Conservation (phyloP, 1,140 invertebrate genomes). For the Monochamus saltuarius region DNA sequence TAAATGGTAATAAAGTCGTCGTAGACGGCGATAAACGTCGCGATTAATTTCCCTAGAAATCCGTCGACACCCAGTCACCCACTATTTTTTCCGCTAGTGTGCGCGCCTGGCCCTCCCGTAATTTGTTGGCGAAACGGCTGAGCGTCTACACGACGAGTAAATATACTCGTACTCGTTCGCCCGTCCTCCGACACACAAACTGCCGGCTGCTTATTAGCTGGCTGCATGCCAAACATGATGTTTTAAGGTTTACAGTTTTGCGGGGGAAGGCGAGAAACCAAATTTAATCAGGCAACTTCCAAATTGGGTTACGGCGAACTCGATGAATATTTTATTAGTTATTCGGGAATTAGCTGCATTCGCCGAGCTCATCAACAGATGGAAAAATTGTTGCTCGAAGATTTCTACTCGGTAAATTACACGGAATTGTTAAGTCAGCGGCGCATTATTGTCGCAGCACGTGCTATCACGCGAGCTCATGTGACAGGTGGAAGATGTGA, state of each 20-base stretch:
- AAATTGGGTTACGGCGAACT: conserved; percentile 18
- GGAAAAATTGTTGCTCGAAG: neutral
- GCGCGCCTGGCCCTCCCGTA: no score
- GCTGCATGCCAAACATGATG: conserved; percentile 25
- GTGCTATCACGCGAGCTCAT: no score
- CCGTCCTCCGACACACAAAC: conserved; percentile 33
- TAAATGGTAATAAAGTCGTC: no score
- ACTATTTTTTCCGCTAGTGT: no score
- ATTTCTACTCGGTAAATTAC: neutral
- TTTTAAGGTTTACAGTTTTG: conserved; percentile 31
- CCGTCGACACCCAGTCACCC: no score
- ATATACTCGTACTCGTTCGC: conserved; percentile 22
- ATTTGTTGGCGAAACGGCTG: no score
- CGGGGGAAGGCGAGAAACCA: conserved; percentile 34
- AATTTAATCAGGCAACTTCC: conserved; percentile 39
- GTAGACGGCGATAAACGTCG: no score
- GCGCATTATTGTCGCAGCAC: no score
- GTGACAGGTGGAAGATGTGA: no score
- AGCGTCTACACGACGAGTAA: conserved; percentile 20
- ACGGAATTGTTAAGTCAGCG: neutral
- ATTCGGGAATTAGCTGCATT: conserved; percentile 5
- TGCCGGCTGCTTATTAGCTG: conserved; percentile 34
- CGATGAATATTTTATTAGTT: no score
- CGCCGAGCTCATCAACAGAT: no score
- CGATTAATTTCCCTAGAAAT: no score